Evolutionary conservation across 2,888 invertebrate genomes (phyloP).

Genomic region (Punctoribates punctum): DNA sequence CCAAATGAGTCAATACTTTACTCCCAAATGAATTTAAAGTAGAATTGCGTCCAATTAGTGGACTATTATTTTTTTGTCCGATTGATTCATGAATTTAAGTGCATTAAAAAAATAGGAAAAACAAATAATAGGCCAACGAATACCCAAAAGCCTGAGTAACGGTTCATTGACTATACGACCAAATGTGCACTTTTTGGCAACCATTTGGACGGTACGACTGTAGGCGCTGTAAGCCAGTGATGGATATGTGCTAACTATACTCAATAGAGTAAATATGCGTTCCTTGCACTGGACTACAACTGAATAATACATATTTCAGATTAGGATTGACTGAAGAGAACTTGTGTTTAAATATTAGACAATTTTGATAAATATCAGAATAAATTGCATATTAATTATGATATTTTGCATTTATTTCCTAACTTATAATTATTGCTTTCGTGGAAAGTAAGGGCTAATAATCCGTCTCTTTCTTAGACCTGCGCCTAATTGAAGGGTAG

Average conservation of each 20-base stretch:
- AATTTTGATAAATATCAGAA: not conserved
- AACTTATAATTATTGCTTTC: not conserved
- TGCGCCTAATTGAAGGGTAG: not conserved
- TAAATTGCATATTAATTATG: not conserved
- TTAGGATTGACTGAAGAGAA: not conserved
- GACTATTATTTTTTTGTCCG: no score
- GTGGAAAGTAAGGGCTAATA: not conserved
- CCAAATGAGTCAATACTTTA: not conserved
- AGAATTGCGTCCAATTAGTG: no score
- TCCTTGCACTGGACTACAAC: no score
- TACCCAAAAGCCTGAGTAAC: not conserved
- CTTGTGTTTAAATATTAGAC: not conserved
- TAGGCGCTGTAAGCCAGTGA: not conserved
- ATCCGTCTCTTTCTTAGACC: not conserved
- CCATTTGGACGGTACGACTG: not conserved
- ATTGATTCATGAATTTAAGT: not conserved
- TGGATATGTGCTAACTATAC: no score
- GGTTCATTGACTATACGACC: slow-evolving; percentile 6
- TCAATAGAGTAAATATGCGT: no score
- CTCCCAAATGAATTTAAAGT: no score
- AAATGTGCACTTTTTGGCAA: slow-evolving; percentile 9
- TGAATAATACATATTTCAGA: not conserved
- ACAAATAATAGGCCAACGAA: not conserved
- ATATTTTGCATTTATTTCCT: slow-evolving; percentile 3
- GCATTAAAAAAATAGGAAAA: not conserved